These are phyloP conservation scores for Paedocypris sp. DNA, from an alignment of 2,113 vertebrate genomes.

Conservation along the genomic window DNA sequence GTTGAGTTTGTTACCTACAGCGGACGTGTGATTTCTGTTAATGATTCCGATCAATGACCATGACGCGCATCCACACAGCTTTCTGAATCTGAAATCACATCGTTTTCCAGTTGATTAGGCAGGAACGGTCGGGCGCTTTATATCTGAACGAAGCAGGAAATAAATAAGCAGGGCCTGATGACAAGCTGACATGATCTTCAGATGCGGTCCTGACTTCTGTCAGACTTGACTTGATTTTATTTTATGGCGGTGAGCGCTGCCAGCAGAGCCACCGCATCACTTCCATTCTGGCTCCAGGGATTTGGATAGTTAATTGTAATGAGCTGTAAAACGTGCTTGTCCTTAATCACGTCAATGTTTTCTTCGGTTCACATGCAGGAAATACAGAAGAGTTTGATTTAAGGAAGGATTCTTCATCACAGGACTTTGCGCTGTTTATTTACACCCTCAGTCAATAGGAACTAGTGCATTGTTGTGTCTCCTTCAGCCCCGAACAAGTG, in stretches of 20 bases:
- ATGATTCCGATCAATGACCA: no score
- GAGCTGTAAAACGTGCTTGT: conserved; percentile 53
- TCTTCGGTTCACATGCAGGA: conserved; percentile 27
- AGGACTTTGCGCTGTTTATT: neutral
- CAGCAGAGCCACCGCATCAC: conserved; percentile 45
- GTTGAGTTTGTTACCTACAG: no score
- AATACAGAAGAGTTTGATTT: conserved; percentile 24
- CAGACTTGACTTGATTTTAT: conserved; percentile 25
- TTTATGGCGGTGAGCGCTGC: conserved; percentile 33
- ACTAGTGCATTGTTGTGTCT: neutral
- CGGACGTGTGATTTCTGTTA: no score
- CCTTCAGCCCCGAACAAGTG: neutral
- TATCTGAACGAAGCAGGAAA: conserved; percentile 29
- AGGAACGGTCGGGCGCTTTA: conserved; percentile 38
- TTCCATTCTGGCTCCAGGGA: conserved; percentile 42
- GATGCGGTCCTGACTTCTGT: conserved; percentile 29
- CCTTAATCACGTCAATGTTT: conserved; percentile 49
- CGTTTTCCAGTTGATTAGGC: conserved; percentile 35
- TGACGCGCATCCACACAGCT: neutral
- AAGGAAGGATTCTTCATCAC: conserved; percentile 1
- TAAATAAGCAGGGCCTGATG: conserved; percentile 26
- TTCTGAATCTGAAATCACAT: neutral
- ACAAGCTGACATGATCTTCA: conserved; percentile 25
- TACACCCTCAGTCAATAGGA: neutral
- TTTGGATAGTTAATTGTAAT: conserved; percentile 50